Evolutionary conservation across 53 echinoderm and acorn worm species (phyloP).

Genomic region (Patiria pectinifera): DNA sequence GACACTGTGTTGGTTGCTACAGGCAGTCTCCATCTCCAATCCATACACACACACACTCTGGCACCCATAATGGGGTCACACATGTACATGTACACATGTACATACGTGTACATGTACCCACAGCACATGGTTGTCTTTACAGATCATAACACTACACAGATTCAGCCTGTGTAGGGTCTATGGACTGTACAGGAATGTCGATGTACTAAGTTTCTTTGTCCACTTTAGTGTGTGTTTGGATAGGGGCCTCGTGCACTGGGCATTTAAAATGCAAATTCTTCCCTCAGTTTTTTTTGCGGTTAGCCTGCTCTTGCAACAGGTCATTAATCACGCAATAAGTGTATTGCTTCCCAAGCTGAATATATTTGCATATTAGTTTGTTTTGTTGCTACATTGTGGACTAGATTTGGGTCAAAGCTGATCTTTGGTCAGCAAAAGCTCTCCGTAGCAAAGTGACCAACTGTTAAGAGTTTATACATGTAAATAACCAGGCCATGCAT

Average conservation of each 20-base stretch:
- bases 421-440: no score
- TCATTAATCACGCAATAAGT: background rate
- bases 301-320: background rate
- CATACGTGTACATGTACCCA: background rate
- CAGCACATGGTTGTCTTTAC: background rate
- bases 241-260: background rate
- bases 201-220: conserved; percentile 1
- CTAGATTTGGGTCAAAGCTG: background rate
- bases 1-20: conserved; percentile 31
- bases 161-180: background rate
- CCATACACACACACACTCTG: background rate
- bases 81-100: conserved; percentile 13
- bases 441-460: background rate
- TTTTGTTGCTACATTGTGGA: background rate
- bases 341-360: background rate
- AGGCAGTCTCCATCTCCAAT: background rate
- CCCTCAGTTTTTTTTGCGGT: background rate
- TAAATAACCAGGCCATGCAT: no score
- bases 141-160: background rate
- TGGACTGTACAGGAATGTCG: background rate
- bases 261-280: background rate
- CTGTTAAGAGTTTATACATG: no score
- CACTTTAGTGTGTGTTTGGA: background rate
- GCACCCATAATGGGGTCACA: background rate
- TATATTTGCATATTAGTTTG: background rate